Percentiles rank a stretch among this genome's conserved stretches.
Conservation (phyloP, 1,140 invertebrate species). For the Pantala flavescens region DNA sequence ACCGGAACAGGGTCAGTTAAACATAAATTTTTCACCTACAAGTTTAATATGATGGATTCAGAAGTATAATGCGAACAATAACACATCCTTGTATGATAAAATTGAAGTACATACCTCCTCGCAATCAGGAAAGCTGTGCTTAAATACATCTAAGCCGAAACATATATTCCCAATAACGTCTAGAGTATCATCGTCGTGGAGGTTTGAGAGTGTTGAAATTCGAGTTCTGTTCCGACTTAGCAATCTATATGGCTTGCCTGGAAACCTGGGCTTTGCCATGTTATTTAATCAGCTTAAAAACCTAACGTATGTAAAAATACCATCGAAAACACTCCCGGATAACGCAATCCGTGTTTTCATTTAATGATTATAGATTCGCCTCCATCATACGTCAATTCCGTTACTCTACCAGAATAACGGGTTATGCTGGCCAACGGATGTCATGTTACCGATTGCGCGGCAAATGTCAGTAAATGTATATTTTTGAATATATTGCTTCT, state of each 20-base stretch:
- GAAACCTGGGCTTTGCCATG: not conserved
- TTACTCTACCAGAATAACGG: not conserved
- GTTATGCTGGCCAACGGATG: not conserved
- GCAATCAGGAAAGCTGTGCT: not conserved
- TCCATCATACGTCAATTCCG: not conserved
- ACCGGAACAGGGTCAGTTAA: not conserved
- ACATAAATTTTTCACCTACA: no score
- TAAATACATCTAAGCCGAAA: not conserved
- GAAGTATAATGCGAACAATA: no score
- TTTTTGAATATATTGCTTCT: not conserved
- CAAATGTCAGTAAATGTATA: not conserved
- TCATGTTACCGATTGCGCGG: not conserved
- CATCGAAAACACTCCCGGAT: not conserved
- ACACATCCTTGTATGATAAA: no score
- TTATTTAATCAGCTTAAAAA: not conserved
- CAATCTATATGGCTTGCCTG: not conserved
- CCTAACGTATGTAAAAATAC: not conserved
- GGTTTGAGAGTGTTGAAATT: not conserved
- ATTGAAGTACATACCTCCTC: not conserved
- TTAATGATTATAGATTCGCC: not conserved
- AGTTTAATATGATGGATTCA: no score
- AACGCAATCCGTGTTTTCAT: constrained; percentile 5
- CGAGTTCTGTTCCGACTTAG: not conserved
- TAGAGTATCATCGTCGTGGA: not conserved
- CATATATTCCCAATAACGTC: constrained; percentile 2